Evolutionary conservation across 2,113 vertebrate genomes (phyloP).

Genomic region (Bettongia penicillata): DNA sequence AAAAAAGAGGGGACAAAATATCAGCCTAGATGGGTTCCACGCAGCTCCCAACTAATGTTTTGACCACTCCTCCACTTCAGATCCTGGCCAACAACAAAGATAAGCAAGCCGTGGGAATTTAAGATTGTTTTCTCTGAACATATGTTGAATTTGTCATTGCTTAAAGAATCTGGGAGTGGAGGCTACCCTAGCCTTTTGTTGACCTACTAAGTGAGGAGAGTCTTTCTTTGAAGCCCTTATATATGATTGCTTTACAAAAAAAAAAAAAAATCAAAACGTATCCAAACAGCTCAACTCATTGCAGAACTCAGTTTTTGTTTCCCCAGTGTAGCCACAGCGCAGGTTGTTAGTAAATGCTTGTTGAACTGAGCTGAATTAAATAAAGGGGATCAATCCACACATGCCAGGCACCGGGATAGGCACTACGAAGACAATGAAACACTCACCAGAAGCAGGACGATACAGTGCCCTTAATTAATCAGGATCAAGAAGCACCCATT

Average conservation of each 20-base stretch:
- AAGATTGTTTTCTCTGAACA: slow-evolving; percentile 41
- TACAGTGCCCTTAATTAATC: neutral
- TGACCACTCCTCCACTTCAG: neutral
- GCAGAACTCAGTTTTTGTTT: neutral
- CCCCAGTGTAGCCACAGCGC: neutral
- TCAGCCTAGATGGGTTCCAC: neutral
- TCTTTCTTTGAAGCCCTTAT: slow-evolving; percentile 39
- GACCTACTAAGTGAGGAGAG: slow-evolving; percentile 35
- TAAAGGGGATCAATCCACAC: neutral
- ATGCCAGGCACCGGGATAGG: neutral
- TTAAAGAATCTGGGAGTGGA: slow-evolving; percentile 24
- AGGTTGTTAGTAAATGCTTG: neutral
- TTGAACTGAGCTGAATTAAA: neutral
- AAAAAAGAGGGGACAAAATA: slow-evolving; percentile 11
- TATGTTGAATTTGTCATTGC: slow-evolving; percentile 27
- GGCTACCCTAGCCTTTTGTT: slow-evolving; percentile 48
- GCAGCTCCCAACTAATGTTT: neutral
- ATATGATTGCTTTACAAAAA: slow-evolving; percentile 40
- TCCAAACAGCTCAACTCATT: neutral
- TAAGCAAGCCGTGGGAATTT: slow-evolving; percentile 28
- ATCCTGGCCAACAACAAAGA: slow-evolving; percentile 8
- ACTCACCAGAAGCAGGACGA: neutral
- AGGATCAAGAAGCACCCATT: neutral
- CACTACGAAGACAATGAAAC: neutral
- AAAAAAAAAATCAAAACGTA: neutral